These are phyloP conservation scores for Leptinotarsa texana DNA, from an alignment of 1,140 invertebrate genomes.

Conservation along the genomic window DNA sequence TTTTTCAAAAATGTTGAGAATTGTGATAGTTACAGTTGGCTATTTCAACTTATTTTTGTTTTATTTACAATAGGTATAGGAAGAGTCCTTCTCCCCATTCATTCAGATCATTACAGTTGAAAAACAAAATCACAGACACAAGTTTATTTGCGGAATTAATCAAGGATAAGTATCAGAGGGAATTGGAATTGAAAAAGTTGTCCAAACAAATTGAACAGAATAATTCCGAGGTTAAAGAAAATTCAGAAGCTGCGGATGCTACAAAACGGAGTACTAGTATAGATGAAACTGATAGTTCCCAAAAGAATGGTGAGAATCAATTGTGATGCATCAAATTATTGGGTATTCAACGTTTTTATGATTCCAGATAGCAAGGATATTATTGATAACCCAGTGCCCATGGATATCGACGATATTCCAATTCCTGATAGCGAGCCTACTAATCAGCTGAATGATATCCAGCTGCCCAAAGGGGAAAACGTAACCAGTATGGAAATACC, in stretches of 20 bases:
- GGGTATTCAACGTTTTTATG: not conserved
- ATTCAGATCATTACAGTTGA: slow-evolving; percentile 49
- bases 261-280: slow-evolving; percentile 24
- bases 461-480: slow-evolving; percentile 30
- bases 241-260: not conserved
- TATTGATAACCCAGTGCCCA: slow-evolving; percentile 39
- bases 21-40: not conserved
- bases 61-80: slow-evolving; percentile 42
- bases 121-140: slow-evolving; percentile 72
- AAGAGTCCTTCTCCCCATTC: slow-evolving; percentile 53
- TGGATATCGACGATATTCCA: slow-evolving; percentile 53
- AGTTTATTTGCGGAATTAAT: slow-evolving; percentile 87
- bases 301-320: slow-evolving; percentile 22
- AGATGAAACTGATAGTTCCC: slow-evolving; percentile 10
- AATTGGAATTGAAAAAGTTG: slow-evolving; percentile 70
- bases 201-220: slow-evolving; percentile 59
- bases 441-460: slow-evolving; percentile 38
- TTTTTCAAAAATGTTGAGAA: too few relatives aligned
- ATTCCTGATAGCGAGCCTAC: slow-evolving; percentile 36
- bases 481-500: slow-evolving; percentile 14
- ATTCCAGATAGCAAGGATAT: slow-evolving; percentile 11
- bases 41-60: slow-evolving; percentile 1
- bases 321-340: not conserved
- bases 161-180: slow-evolving; percentile 79
- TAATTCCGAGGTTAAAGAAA: slow-evolving; percentile 55